Base-by-base conservation (phyloP, 2,113 vertebrate genomes). In the Colossoma macropomum region DNA sequence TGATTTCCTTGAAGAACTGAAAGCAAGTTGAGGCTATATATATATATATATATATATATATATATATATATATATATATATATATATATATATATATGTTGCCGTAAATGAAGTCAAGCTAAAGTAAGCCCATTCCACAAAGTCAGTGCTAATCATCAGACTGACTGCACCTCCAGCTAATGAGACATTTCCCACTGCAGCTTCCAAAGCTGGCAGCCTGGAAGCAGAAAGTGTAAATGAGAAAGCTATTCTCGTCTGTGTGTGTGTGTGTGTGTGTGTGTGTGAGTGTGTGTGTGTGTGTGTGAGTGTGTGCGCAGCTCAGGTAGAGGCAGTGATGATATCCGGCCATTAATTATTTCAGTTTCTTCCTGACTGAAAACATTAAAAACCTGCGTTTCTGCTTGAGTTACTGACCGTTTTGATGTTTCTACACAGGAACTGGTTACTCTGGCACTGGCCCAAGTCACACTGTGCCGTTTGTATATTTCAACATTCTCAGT, bases 181-280 rank as follows among this genome's bases (percentile, higher is more conserved):
- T 86, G 84, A 83, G 75, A 82, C 70, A 28, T 75, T 86, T 83
- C 81, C 75, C 34, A 56, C 79, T 19, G 28, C 79, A 65, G 52
- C 30, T 71, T 75, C n/a, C 25, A 80, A 75, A 72, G 75, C 81
- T 76, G 76, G 50, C 63, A 41, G 66, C 65, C 63, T 38, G 48
- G 54, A 50, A 45, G 45, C 32, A 52, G 77, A 70, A 45, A 63
- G 81, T 70, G 80, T 80, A 85, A 85, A 85, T 85, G 76, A 73
- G 16, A 77, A 41, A 81, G 81, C 81, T 88, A 86, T 88, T 86
- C 80, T 81, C 72, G 56, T 79, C 76, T 1, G 21, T 48, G 38
- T 48, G 69, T 63, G 45, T 83, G 32, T 77, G 72, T 63, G 84
- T 15, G 6, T 48, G 45, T 48, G 45, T 48, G 45, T 48, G 45